Evolutionary conservation across 2,113 vertebrate genomes (phyloP).

Genomic region (Macroglossus sobrinus): DNA sequence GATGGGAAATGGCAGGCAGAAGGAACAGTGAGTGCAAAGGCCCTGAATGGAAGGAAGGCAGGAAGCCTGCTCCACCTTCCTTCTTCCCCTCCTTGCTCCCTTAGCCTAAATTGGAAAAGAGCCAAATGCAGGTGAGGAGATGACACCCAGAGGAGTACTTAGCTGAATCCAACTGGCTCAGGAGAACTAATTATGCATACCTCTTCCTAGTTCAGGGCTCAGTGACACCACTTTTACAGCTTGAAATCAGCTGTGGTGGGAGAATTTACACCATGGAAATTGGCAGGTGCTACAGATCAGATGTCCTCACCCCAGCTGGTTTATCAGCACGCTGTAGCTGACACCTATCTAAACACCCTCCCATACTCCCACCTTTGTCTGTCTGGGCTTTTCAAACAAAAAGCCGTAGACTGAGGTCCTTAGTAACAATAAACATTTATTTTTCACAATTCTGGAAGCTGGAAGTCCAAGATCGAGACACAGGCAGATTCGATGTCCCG

Average conservation of each 20-base stretch:
- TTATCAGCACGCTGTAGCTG: neutral
- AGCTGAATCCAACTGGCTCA: neutral
- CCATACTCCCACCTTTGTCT: neutral
- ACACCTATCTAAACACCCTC: neutral
- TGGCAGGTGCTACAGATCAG: neutral
- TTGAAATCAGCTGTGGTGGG: neutral
- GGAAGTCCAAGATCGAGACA: neutral
- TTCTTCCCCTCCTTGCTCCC: neutral
- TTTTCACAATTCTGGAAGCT: neutral
- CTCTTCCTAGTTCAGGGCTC: neutral
- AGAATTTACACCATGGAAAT: neutral
- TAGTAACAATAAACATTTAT: neutral
- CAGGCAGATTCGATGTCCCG: neutral
- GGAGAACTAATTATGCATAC: neutral
- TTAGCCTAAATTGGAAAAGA: neutral
- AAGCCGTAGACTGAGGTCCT: neutral
- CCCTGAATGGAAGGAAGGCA: neutral
- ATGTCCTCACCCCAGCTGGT: neutral
- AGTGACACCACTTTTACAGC: neutral
- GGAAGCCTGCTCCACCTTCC: neutral
- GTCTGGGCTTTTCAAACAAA: neutral
- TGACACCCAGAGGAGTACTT: neutral
- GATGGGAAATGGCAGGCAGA: neutral
- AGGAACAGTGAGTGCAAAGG: neutral
- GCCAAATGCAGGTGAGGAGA: neutral